These are phyloP conservation scores for Entomyzon cyanotis DNA, from an alignment of 2,113 vertebrate species.

Conservation along the genomic window DNA sequence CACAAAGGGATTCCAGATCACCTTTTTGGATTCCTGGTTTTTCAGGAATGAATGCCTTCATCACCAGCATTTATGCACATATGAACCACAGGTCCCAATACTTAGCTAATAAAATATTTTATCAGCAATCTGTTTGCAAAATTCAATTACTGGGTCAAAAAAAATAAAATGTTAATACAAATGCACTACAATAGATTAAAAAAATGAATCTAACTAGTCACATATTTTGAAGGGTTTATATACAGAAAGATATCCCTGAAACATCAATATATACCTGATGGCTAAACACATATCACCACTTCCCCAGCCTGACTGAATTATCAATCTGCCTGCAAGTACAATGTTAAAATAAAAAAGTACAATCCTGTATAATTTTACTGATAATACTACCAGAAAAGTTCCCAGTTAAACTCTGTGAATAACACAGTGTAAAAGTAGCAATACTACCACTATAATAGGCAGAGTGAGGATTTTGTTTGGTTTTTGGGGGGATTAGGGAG, in stretches of 20 bases:
- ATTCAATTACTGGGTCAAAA: neutral
- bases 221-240: neutral
- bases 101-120: neutral
- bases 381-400: neutral
- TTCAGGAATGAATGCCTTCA: neutral
- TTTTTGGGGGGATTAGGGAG: neutral
- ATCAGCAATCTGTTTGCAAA: neutral
- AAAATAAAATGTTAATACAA: neutral
- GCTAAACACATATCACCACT: neutral
- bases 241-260: neutral
- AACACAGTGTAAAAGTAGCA: neutral
- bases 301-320: neutral
- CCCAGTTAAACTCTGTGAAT: neutral
- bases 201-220: neutral
- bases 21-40: neutral
- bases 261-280: neutral
- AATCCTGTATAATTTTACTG: neutral
- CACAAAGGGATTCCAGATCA: neutral
- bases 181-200: neutral
- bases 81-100: neutral
- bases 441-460: neutral
- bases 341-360: neutral
- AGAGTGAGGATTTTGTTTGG: accelerated
- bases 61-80: neutral
- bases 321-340: neutral